Evolutionary conservation across 2,797 vertebrate genomes (phyloP).

Genomic region (Fringilla coelebs): DNA sequence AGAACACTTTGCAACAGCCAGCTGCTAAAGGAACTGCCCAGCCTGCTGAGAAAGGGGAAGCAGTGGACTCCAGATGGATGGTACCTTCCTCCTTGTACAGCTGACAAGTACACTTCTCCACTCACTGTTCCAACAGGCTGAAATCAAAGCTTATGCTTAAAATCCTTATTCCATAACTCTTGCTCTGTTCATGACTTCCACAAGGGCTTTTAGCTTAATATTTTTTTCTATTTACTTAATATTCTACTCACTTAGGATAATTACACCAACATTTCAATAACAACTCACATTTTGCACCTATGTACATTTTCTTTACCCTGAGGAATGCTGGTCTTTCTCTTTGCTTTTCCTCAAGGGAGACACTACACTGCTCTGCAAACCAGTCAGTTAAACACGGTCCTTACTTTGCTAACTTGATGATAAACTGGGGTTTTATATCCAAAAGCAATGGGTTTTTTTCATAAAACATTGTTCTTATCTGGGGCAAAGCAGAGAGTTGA

Average conservation of each 20-base stretch:
- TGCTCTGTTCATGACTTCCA: not conserved
- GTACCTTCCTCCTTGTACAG: not conserved
- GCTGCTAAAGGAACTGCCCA: not conserved
- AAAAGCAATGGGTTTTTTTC: not conserved
- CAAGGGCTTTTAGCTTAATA: not conserved
- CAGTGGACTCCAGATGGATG: not conserved
- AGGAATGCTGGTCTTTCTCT: not conserved
- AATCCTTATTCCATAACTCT: not conserved
- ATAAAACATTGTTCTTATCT: not conserved
- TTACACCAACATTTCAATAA: not conserved
- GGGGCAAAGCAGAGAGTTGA: not conserved
- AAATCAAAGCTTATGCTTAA: not conserved
- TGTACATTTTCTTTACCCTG: not conserved
- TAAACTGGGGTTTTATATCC: not conserved
- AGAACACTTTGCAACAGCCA: not conserved
- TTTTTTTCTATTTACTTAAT: not conserved
- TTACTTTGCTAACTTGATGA: not conserved
- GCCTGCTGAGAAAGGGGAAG: not conserved
- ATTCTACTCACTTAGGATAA: not conserved
- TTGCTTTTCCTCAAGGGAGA: not conserved
- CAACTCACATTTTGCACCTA: not conserved
- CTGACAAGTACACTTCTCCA: not conserved
- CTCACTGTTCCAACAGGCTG: not conserved
- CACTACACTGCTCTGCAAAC: not conserved
- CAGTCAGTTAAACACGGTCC: not conserved